Conservation (phyloP, 1,140 invertebrate genomes). For the Chlorops oryzae region DNA sequence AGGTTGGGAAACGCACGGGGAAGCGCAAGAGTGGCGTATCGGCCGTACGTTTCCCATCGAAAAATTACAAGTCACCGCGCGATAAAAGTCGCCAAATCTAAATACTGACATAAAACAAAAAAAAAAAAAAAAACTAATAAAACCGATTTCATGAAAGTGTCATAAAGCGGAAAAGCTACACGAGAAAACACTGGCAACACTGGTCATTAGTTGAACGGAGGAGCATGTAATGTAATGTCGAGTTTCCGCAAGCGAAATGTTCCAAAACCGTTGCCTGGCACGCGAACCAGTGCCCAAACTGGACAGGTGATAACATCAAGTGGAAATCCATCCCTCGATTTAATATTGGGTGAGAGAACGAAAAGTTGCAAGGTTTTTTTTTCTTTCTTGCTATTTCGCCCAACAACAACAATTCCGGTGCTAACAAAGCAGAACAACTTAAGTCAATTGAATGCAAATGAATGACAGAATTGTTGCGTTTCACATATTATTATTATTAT, state of each 20-base stretch:
- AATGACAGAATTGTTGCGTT: no score
- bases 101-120: neutral
- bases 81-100: neutral
- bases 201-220: no score
- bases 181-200: neutral
- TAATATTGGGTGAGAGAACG: slow-evolving; percentile 54
- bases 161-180: neutral
- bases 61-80: no score
- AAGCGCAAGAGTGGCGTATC: no score
- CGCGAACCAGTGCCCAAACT: slow-evolving; percentile 60
- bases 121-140: neutral
- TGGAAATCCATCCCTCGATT: slow-evolving; percentile 65
- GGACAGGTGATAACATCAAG: slow-evolving; percentile 63
- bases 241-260: slow-evolving; percentile 45
- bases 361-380: no score
- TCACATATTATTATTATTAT: no score
- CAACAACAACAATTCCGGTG: no score
- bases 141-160: neutral
- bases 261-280: slow-evolving; percentile 53
- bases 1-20: no score
- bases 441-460: no score
- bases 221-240: slow-evolving; percentile 25
- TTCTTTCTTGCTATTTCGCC: no score
- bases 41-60: no score
- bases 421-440: no score